These are phyloP conservation scores for Caenorhabditis inopinata DNA, from an alignment of 1,140 invertebrate genomes.

Conservation along the genomic window DNA sequence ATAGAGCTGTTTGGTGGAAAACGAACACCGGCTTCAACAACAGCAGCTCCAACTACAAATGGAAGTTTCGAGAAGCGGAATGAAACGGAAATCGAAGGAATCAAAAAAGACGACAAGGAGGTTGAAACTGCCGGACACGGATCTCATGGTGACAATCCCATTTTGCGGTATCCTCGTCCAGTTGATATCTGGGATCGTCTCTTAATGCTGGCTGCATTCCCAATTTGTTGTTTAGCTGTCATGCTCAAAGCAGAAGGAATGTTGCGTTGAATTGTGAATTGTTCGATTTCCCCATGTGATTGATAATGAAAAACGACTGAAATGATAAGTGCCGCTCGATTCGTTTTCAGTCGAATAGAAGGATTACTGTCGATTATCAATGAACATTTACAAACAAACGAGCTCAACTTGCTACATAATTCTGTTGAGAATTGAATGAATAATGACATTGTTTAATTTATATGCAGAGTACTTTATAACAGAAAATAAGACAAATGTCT, in stretches of 20 bases:
- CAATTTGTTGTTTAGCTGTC: slow-evolving; percentile 11
- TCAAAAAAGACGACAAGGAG: background rate
- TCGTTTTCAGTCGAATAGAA: no score
- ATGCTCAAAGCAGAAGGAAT: slow-evolving; percentile 25
- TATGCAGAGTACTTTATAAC: no score
- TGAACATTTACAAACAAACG: no score
- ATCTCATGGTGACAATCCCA: background rate
- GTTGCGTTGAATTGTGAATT: slow-evolving; percentile 20
- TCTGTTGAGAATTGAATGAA: no score
- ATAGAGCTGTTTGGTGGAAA: no score
- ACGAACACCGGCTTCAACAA: no score
- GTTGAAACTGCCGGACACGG: background rate
- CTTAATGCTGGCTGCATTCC: background rate
- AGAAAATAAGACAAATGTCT: background rate
- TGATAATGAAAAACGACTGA: slow-evolving; percentile 1
- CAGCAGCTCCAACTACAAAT: no score
- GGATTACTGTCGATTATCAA: no score
- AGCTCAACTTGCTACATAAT: background rate
- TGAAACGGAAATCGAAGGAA: background rate
- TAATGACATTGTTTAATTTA: background rate
- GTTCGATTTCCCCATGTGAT: background rate
- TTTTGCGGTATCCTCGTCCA: slow-evolving; percentile 2
- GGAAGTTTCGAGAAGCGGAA: background rate
- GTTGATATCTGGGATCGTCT: slow-evolving; percentile 17
- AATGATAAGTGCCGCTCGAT: background rate